Conservation (phyloP, 2,797 vertebrate genomes). For the Malurus splendens region DNA sequence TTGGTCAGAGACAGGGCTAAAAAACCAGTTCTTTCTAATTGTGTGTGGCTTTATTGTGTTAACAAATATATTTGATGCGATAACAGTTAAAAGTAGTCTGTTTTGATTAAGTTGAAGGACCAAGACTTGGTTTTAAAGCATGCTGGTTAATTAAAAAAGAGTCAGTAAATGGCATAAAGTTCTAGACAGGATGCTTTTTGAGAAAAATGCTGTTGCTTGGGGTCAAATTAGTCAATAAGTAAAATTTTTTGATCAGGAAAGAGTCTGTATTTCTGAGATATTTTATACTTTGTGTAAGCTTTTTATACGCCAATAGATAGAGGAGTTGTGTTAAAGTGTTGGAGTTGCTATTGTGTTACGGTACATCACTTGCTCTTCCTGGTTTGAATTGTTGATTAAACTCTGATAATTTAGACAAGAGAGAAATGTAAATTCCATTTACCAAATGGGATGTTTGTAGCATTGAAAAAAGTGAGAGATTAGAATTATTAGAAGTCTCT, state of each 20-base stretch:
- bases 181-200: neutral
- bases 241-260: constrained; percentile 23
- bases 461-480: constrained; percentile 23
- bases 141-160: constrained; percentile 48
- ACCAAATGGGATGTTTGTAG: constrained; percentile 14
- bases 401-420: constrained; percentile 25
- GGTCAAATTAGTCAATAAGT: constrained; percentile 31
- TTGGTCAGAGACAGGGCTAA: constrained; percentile 17
- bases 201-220: constrained; percentile 15
- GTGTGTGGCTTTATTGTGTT: constrained; percentile 1
- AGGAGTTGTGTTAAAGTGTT: constrained; percentile 25
- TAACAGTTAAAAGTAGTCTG: constrained; percentile 34
- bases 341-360: neutral
- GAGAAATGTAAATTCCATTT: constrained; percentile 43
- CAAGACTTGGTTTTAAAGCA: constrained; percentile 18
- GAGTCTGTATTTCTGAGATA: neutral
- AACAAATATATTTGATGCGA: neutral
- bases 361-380: neutral
- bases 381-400: constrained; percentile 38
- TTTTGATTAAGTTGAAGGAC: constrained; percentile 29
- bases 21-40: neutral
- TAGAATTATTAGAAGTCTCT: constrained; percentile 15
- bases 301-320: constrained; percentile 13
- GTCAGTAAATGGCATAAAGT: constrained; percentile 11
- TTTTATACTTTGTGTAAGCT: constrained; percentile 32